Conservation (phyloP, 2,888 invertebrate species). For the Anthoptus insignis region DNA sequence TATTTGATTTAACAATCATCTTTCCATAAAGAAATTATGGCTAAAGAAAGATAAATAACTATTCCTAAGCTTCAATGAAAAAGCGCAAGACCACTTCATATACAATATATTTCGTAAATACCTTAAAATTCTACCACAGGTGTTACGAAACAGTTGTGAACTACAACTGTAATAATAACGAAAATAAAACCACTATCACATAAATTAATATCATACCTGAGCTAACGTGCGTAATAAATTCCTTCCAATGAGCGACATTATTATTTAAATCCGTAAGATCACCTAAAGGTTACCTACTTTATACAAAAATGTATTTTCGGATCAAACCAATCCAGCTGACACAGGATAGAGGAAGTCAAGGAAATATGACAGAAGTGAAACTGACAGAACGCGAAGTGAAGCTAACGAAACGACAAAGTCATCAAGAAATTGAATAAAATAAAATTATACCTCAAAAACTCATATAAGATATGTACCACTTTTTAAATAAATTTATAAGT, state of each 20-base stretch:
- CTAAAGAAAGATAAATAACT: neutral
- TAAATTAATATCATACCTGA: slow-evolving; percentile 65
- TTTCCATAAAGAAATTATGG: neutral
- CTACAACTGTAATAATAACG: slow-evolving; percentile 16
- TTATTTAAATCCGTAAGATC: slow-evolving; percentile 51
- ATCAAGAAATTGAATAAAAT: neutral
- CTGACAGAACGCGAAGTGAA: too few species aligned
- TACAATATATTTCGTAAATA: slow-evolving; percentile 5
- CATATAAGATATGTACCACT: too few species aligned
- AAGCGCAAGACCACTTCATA: neutral
- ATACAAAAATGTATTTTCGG: slow-evolving; percentile 68
- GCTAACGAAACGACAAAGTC: slow-evolving; percentile 48
- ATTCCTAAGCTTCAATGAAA: neutral
- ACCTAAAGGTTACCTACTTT: slow-evolving; percentile 62
- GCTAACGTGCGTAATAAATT: slow-evolving; percentile 72
- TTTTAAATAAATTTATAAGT: too few species aligned
- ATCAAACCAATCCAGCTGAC: slow-evolving; percentile 57
- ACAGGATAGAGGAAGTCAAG: slow-evolving; percentile 7
- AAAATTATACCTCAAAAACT: too few species aligned
- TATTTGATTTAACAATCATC: slow-evolving; percentile 32
- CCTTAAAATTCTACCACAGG: neutral
- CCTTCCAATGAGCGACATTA: slow-evolving; percentile 77
- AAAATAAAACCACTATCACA: neutral
- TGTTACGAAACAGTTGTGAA: slow-evolving; percentile 75
- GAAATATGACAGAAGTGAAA: neutral